Evolutionary conservation across 2,888 invertebrate species (phyloP).

Genomic region (Sipha maydis): DNA sequence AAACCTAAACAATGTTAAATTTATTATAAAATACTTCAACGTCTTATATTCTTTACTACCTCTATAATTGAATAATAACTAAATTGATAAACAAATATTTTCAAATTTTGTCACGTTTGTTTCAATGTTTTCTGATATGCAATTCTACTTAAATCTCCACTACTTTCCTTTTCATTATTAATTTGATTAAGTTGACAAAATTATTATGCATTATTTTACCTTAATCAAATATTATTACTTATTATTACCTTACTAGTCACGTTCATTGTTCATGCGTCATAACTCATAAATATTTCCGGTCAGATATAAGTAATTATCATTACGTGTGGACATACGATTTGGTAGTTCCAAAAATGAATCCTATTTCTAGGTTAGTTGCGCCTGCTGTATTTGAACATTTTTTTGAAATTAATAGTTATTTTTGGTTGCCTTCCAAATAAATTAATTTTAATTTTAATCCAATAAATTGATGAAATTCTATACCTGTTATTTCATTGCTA

Average conservation of each 20-base stretch:
- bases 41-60: neutral
- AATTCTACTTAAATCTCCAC: neutral
- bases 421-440: constrained; percentile 21
- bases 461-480: neutral
- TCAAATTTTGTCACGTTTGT: constrained; percentile 45
- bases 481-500: neutral
- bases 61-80: constrained; percentile 7
- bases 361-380: constrained; percentile 42
- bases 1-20: neutral
- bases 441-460: neutral
- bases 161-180: constrained; percentile 18
- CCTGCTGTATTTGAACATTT: neutral
- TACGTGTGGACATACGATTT: constrained; percentile 6
- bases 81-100: neutral
- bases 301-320: constrained; percentile 2
- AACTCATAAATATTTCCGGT: constrained; percentile 53
- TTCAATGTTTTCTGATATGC: neutral
- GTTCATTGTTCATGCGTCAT: constrained; percentile 42
- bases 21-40: neutral
- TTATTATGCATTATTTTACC: constrained; percentile 5
- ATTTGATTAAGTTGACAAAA: constrained; percentile 31
- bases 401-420: neutral
- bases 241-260: constrained; percentile 19
- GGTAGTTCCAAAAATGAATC: constrained; percentile 2
- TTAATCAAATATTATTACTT: neutral